Percentiles rank a stretch among this genome's conserved stretches.
Evolutionary conservation across 2,888 invertebrate species (phyloP).

Genomic region (Andrena fulva): DNA sequence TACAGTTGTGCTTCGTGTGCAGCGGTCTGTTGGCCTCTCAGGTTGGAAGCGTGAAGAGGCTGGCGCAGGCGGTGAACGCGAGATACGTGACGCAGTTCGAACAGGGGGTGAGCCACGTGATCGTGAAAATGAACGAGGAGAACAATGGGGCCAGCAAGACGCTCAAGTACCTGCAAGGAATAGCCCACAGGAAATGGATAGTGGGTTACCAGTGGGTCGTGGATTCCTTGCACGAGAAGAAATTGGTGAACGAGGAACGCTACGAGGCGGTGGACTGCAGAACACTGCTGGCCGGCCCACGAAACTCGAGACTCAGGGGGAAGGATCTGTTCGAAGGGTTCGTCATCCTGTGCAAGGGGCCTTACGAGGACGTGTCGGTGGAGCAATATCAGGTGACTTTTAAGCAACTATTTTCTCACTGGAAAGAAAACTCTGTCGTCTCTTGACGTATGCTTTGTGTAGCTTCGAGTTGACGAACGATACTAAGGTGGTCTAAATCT

Average conservation of each 20-base stretch:
- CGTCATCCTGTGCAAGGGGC: conserved; percentile 74
- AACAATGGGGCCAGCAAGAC: conserved; percentile 71
- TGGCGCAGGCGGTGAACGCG: conserved; percentile 65
- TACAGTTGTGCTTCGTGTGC: conserved; percentile 71
- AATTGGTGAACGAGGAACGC: conserved; percentile 71
- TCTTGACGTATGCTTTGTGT: too few relatives aligned
- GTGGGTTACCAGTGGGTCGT: conserved; percentile 75
- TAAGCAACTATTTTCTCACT: neutral
- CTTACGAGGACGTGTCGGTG: conserved; percentile 69
- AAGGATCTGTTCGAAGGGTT: conserved; percentile 73
- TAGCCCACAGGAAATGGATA: conserved; percentile 77
- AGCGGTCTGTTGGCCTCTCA: conserved; percentile 67
- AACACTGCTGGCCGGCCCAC: conserved; percentile 71
- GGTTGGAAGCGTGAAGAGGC: conserved; percentile 64
- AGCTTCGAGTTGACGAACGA: too few relatives aligned
- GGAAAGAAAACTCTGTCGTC: too few relatives aligned
- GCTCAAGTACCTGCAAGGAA: conserved; percentile 78
- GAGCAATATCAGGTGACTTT: conserved; percentile 72
- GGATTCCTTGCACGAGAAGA: conserved; percentile 66
- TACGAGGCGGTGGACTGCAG: conserved; percentile 77
- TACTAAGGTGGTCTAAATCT: too few relatives aligned
- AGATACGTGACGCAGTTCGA: conserved; percentile 67
- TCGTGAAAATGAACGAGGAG: conserved; percentile 67
- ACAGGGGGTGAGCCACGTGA: conserved; percentile 76
- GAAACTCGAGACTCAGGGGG: conserved; percentile 70